Percentiles rank a stretch among this genome's conserved stretches.
Evolutionary conservation across 2,797 vertebrate species (phyloP).

Genomic region (Salarias fasciatus): DNA sequence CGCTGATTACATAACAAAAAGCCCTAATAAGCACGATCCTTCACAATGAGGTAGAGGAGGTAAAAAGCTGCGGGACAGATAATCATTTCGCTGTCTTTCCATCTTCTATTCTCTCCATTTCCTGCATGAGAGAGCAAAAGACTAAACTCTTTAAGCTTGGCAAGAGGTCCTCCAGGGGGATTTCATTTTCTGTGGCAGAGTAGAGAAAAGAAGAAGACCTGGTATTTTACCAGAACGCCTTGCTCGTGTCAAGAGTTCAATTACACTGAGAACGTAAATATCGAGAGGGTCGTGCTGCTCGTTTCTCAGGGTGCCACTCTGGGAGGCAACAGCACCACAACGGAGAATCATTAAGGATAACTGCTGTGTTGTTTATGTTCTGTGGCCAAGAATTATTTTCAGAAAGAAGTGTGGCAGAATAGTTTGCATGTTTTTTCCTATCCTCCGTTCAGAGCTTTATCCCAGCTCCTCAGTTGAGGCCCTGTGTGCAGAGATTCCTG

Average conservation of each 20-base stretch:
- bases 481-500: too few species aligned
- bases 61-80: constrained; percentile 14
- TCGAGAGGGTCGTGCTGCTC: constrained; percentile 47
- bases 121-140: constrained; percentile 44
- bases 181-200: constrained; percentile 47
- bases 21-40: neutral
- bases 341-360: constrained; percentile 25
- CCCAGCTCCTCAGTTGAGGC: too few species aligned
- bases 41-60: neutral
- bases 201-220: constrained; percentile 27
- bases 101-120: constrained; percentile 33
- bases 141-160: constrained; percentile 36
- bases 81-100: constrained; percentile 34
- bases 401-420: neutral
- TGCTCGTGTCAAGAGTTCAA: constrained; percentile 60
- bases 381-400: constrained; percentile 12
- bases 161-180: constrained; percentile 41
- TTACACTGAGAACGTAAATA: constrained; percentile 42
- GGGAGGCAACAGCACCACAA: constrained; percentile 19
- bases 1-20: neutral
- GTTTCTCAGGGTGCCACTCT: constrained; percentile 24
- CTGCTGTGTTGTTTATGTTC: constrained; percentile 18
- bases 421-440: too few species aligned
- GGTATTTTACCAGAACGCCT: constrained; percentile 51
- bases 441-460: too few species aligned